These are phyloP conservation scores for Linnaemya tessellans DNA, from an alignment of 2,888 invertebrate genomes.

Conservation along the genomic window DNA sequence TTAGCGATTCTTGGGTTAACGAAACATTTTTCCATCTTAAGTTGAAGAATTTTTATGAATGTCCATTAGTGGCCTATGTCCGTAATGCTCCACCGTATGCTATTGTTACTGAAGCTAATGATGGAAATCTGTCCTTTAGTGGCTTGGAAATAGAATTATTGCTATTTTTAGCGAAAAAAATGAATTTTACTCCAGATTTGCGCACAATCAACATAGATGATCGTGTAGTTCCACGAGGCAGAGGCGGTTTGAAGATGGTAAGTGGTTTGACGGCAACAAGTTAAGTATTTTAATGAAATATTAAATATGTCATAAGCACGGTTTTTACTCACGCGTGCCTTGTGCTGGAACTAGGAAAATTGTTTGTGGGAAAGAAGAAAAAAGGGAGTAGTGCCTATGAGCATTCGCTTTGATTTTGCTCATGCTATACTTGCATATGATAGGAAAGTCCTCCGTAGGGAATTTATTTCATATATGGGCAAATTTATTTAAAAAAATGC, in stretches of 20 bases:
- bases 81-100: constrained; percentile 74
- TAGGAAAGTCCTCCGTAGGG: too few relatives aligned
- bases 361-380: too few relatives aligned
- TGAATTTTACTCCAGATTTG: constrained; percentile 75
- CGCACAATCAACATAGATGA: constrained; percentile 29
- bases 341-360: too few relatives aligned
- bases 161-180: constrained; percentile 70
- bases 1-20: constrained; percentile 31
- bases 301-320: too few relatives aligned
- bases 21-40: constrained; percentile 75
- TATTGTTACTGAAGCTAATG: constrained; percentile 47
- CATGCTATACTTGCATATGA: too few relatives aligned
- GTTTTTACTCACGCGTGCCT: too few relatives aligned
- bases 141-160: constrained; percentile 77
- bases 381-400: too few relatives aligned
- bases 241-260: constrained; percentile 74
- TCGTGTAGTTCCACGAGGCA: constrained; percentile 2
- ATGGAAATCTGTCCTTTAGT: constrained; percentile 16
- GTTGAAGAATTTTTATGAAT: constrained; percentile 76
- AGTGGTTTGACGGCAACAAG: constrained; percentile 24
- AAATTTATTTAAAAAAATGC: too few relatives aligned
- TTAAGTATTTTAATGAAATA: too few relatives aligned
- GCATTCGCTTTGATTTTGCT: too few relatives aligned
- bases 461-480: too few relatives aligned
- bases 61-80: constrained; percentile 73